Percentiles rank a stretch among this genome's conserved stretches.
These are phyloP conservation scores for Craseonycteris thonglongyai DNA, from an alignment of 2,113 vertebrate species.

Conservation along the genomic window DNA sequence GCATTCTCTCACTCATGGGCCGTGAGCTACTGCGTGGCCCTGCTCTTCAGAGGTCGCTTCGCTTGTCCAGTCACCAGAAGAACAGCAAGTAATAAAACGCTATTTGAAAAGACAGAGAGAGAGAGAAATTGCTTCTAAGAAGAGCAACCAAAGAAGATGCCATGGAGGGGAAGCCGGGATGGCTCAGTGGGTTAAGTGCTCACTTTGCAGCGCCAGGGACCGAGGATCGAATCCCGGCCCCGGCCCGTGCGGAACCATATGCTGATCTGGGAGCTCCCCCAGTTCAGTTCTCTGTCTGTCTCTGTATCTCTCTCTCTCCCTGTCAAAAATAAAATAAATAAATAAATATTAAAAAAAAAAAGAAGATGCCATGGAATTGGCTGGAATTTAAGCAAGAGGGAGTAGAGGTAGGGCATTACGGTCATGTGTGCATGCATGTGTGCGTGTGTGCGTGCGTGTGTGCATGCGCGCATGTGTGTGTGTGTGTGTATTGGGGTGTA, in stretches of 20 bases:
- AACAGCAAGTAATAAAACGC: neutral
- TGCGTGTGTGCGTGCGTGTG: neutral
- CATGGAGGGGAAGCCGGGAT: no score
- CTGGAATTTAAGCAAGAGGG: neutral
- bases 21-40: neutral
- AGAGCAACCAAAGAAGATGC: neutral
- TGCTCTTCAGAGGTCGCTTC: neutral
- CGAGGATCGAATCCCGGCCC: no score
- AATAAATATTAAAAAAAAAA: no score
- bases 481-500: neutral
- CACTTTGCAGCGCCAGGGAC: no score
- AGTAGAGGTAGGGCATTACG: neutral
- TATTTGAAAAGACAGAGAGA: neutral
- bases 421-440: no score
- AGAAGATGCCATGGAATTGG: neutral
- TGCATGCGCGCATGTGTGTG: neutral
- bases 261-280: no score
- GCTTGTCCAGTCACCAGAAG: neutral
- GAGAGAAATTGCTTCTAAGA: neutral
- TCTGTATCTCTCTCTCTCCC: no score
- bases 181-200: no score
- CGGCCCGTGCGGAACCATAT: no score
- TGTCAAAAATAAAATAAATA: no score
- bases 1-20: no score
- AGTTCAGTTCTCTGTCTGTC: no score